phyloP scores from a whole-genome alignment of 2,888 invertebrate species.

The Ceriagrion tenellum region DNA sequence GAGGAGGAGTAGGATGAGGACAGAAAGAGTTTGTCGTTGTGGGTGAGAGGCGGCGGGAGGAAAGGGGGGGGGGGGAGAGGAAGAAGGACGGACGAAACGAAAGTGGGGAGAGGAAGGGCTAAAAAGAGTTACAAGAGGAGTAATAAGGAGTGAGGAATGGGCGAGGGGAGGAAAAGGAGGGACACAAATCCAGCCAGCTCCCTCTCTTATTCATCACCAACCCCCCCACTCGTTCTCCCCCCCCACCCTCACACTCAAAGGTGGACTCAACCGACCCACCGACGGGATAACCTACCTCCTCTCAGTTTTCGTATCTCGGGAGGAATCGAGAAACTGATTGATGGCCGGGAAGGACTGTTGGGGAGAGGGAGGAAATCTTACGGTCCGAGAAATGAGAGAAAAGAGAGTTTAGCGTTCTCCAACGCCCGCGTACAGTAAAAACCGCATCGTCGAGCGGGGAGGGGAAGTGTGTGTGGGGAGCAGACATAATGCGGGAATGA shows the following conservation, averaged over 20 bases:
- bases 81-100: background rate
- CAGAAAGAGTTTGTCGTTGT: background rate
- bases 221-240: background rate
- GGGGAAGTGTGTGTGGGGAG: background rate
- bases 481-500: background rate
- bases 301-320: slow-evolving; percentile 49
- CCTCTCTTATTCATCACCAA: background rate
- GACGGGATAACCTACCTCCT: background rate
- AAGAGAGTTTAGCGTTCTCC: background rate
- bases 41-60: too few relatives aligned
- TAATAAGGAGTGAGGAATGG: background rate
- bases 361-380: background rate
- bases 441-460: background rate
- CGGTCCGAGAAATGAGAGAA: background rate
- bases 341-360: background rate
- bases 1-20: background rate
- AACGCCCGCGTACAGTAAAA: background rate
- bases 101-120: background rate
- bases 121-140: background rate
- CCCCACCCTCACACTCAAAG: background rate
- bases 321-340: slow-evolving; percentile 59
- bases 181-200: background rate
- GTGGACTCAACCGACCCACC: background rate
- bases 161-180: background rate
- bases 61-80: background rate